These are phyloP conservation scores for Tachina grossa DNA, from an alignment of 2,888 invertebrate genomes.

Conservation along the genomic window DNA sequence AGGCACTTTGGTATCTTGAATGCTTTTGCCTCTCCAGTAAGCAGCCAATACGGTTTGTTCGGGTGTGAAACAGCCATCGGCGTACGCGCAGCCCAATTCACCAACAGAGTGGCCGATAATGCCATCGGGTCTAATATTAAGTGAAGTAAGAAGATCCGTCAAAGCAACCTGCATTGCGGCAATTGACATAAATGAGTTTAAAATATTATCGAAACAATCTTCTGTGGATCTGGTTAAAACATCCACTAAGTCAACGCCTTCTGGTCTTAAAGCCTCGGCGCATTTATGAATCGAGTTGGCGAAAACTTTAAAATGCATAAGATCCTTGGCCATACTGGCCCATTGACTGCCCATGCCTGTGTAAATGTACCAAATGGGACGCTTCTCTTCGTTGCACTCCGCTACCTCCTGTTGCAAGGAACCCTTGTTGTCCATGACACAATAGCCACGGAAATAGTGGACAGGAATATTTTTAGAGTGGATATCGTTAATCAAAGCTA, in stretches of 20 bases:
- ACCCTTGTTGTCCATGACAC: constrained; percentile 86
- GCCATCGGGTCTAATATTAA: constrained; percentile 94
- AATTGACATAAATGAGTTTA: constrained; percentile 96
- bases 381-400: constrained; percentile 85
- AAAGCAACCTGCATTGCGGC: constrained; percentile 98
- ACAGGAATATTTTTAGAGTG: constrained; percentile 88
- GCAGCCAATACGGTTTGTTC: constrained; percentile 97
- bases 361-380: constrained; percentile 97
- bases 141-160: constrained; percentile 91
- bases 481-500: constrained; percentile 90
- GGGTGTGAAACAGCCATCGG: constrained; percentile 96
- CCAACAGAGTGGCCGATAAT: constrained; percentile 95
- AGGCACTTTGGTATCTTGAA: constrained; percentile 89
- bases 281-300: constrained; percentile 90
- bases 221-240: constrained; percentile 90
- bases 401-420: constrained; percentile 83
- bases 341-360: constrained; percentile 99
- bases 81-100: constrained; percentile 94
- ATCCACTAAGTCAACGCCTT: constrained; percentile 92
- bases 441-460: constrained; percentile 92
- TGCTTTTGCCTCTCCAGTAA: constrained; percentile 95
- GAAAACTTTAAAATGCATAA: constrained; percentile 93
- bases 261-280: constrained; percentile 89
- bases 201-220: constrained; percentile 91
- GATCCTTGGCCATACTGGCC: constrained; percentile 95